Base-by-base conservation (phyloP, 2,797 vertebrate species). In the Megaceryle alcyon region DNA sequence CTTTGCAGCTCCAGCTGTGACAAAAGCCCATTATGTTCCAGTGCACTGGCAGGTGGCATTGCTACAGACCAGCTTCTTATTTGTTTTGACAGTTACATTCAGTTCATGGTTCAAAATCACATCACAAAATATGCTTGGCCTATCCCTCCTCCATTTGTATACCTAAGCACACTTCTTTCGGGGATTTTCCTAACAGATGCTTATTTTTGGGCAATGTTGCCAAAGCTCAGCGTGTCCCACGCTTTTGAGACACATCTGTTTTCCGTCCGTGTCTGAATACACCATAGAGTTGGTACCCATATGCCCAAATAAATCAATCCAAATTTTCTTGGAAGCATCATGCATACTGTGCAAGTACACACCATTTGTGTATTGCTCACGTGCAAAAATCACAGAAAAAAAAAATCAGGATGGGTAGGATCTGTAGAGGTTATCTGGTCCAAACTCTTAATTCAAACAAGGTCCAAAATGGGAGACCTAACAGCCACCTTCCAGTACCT, bases 281-380 rank as follows among this genome's bases (percentile, higher is more conserved):
- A 83, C 29, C 57, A 78, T 23, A 49, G 69, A 76, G 49, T 73
- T 76, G 77, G 76, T 65, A 83, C 4, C 3, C 82, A 93, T 76
- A 95, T 69, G 80, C 37, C 66, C 65, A 86, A 83, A 90, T 31
- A 78, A 92, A 94, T 69, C 57, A 90, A 43, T 83, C 85, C 88
- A 86, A 86, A 81, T 72, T 72, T 88, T 95, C 77, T 69, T 91
- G 87, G 90, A 94, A 92, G 82, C 64, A 68, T 64, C 18, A 35
- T 81, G 44, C 31, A 43, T 14, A 49, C 18, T 78, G 20, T 57
- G 68, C 12, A 94, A 95, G 46, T 46, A 92, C 65, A 83, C 19
- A 71, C 14, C 20, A 86, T 64, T 85, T 68, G 48, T n/a, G 20
- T 13, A 71, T 19, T 85, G 73, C 49, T 90, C 53, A 89, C 16